phyloP scores from a whole-genome alignment of 2,797 vertebrate genomes.

The Lithobates sylvaticus region DNA sequence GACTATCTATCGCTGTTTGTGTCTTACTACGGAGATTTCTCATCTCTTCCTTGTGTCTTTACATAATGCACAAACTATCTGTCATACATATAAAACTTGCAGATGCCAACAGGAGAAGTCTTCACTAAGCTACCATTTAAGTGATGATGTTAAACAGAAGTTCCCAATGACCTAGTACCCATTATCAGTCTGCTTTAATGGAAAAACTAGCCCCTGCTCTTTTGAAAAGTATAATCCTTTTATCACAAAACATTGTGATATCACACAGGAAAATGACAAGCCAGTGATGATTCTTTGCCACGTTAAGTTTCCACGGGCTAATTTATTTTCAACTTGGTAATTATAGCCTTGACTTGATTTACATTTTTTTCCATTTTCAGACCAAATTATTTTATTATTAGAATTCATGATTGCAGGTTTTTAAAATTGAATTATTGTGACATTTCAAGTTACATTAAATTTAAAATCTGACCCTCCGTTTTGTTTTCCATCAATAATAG shows the following conservation, averaged over 20 bases:
- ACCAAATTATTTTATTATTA: slow-evolving; percentile 36
- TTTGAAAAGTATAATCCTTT: slow-evolving; percentile 26
- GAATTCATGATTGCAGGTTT: slow-evolving; percentile 24
- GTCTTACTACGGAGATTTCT: too few relatives aligned
- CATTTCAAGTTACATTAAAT: slow-evolving; percentile 34
- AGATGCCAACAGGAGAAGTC: background rate
- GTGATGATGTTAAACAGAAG: background rate
- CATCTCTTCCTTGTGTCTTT: too few relatives aligned
- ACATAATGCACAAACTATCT: background rate
- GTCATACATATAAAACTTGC: background rate
- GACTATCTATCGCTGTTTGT: too few relatives aligned
- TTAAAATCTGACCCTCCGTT: slow-evolving; percentile 31
- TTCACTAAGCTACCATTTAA: background rate
- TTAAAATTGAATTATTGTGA: slow-evolving; percentile 46
- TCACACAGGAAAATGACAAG: slow-evolving; percentile 12
- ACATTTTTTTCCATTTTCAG: slow-evolving; percentile 39
- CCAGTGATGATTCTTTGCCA: slow-evolving; percentile 18
- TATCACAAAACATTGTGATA: slow-evolving; percentile 20
- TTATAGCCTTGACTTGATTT: slow-evolving; percentile 46
- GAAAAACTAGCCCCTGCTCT: background rate
- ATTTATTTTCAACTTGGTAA: slow-evolving; percentile 44
- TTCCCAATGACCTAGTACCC: background rate
- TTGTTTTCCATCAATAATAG: slow-evolving; percentile 41
- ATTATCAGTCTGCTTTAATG: background rate
- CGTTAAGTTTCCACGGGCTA: slow-evolving; percentile 7